Conservation (phyloP, 1,140 invertebrate species). For the Antheraea mylitta region DNA sequence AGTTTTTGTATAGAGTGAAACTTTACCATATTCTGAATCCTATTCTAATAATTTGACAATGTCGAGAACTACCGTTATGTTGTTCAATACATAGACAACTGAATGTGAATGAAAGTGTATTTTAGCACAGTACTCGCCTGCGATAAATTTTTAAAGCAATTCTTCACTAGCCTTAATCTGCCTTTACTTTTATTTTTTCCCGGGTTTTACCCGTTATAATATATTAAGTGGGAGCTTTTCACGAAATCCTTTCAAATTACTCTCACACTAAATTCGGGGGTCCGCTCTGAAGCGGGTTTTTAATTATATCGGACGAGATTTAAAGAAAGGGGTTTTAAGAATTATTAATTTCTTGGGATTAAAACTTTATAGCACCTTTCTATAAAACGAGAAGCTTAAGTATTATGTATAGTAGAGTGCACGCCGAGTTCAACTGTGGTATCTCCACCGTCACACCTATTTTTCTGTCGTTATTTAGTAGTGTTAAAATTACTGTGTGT, state of each 20-base stretch:
- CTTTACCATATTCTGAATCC: neutral
- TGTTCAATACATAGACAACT: neutral
- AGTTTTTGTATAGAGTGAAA: too few relatives aligned
- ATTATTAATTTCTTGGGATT: slow-evolving; percentile 3
- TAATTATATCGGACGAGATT: slow-evolving; percentile 47
- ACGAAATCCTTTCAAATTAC: slow-evolving; percentile 39
- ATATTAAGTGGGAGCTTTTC: slow-evolving; percentile 46
- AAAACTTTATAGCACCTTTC: neutral
- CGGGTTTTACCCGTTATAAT: slow-evolving; percentile 35
- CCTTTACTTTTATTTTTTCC: slow-evolving; percentile 28
- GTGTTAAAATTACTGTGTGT: too few relatives aligned
- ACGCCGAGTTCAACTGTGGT: too few relatives aligned
- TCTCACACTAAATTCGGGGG: slow-evolving; percentile 29
- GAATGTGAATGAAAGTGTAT: neutral
- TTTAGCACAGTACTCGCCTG: slow-evolving; percentile 16
- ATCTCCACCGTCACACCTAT: too few relatives aligned
- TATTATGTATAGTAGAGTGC: neutral
- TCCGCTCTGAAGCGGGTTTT: slow-evolving; percentile 41
- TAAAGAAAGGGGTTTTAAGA: slow-evolving; percentile 30
- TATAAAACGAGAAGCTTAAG: neutral
- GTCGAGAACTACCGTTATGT: neutral
- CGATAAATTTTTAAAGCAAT: slow-evolving; percentile 38
- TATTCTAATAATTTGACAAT: neutral
- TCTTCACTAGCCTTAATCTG: slow-evolving; percentile 23
- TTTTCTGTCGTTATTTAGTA: too few relatives aligned